Conservation (phyloP, 2,888 invertebrate species). For the Watsonalla binaria region DNA sequence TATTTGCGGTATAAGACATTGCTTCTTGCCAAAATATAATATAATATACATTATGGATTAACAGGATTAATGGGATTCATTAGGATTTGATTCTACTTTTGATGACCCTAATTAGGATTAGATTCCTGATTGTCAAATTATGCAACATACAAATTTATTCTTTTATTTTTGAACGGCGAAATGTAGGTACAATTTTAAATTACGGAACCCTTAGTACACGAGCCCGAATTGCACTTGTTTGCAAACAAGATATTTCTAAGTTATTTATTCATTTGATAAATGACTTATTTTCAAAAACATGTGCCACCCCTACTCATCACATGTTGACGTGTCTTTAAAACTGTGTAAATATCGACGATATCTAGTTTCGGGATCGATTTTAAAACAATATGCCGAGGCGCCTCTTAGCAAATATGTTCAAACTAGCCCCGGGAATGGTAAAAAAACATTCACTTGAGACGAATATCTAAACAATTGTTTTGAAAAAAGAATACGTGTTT, state of each 20-base stretch:
- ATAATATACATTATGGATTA: too few relatives aligned
- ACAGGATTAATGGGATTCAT: too few relatives aligned
- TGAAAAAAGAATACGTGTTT: neutral
- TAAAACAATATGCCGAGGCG: constrained; percentile 58
- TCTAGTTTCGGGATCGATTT: constrained; percentile 59
- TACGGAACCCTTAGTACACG: too few relatives aligned
- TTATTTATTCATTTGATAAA: neutral
- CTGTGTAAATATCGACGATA: constrained; percentile 55
- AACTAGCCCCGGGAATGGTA: constrained; percentile 12
- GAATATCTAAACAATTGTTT: constrained; percentile 12
- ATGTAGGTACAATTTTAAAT: too few relatives aligned
- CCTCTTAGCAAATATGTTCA: constrained; percentile 42
- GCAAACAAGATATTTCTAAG: neutral
- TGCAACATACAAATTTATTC: too few relatives aligned
- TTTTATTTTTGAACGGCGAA: too few relatives aligned
- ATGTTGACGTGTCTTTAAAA: constrained; percentile 66
- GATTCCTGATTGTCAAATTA: too few relatives aligned
- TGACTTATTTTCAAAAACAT: neutral
- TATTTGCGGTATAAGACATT: too few relatives aligned
- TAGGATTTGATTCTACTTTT: too few relatives aligned
- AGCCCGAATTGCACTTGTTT: neutral
- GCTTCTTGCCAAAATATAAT: neutral
- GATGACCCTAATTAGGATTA: too few relatives aligned
- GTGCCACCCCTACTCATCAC: constrained; percentile 23
- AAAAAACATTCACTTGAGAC: constrained; percentile 13